Evolutionary conservation across 2,888 invertebrate species (phyloP), one percentile per base, ranked within the genome.

Genomic region (Drosophila stalkeri): DNA sequence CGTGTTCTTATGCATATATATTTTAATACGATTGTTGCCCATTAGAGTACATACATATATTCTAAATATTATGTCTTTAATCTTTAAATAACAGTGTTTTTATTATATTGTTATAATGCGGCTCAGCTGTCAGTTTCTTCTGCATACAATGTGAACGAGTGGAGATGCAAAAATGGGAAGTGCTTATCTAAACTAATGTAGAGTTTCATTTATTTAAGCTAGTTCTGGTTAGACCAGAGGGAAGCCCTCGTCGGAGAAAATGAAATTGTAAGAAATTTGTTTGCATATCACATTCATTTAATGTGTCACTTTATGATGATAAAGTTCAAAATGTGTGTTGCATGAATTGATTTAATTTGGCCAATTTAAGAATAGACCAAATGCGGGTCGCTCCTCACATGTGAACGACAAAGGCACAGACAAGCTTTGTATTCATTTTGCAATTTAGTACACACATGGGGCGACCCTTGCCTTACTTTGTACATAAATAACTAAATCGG

Each of bases 391-490:
- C 37, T 62, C 73, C 57, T 64, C 20, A 12, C 2, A 59, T 55
- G 68, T 33, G 52, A 77, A 67, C 65, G 63, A 63, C 61, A 68
- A 73, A 77, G 67, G 49, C 51, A 35, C 6, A 51, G 33, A 31
- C 57, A 64, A 77, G 72, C 61, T 73, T 77, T 71, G 66, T 65
- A 72, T 81, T 75, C 74, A 77, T 72, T 81, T 72, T 72, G 68
- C 71, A 74, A 74, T 79, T 62, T 64, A 66, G 57, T 56, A 56
- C 46, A 55, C 52, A 41, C 27, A 66, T 33, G 43, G 20, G 46
- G n/a, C 11, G 11, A 14, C 37, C 41, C 44, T 20, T 14, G 27
- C 37, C 23, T 43, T 44, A 31, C 74, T 80, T 77, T 78, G 60
- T 72, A 70, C 76, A 84, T 78, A 79, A 72, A 68, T 75, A 82